Percentiles rank a stretch among this genome's conserved stretches.
Conservation (phyloP, 2,888 invertebrate species). For the Zygaena filipendulae region DNA sequence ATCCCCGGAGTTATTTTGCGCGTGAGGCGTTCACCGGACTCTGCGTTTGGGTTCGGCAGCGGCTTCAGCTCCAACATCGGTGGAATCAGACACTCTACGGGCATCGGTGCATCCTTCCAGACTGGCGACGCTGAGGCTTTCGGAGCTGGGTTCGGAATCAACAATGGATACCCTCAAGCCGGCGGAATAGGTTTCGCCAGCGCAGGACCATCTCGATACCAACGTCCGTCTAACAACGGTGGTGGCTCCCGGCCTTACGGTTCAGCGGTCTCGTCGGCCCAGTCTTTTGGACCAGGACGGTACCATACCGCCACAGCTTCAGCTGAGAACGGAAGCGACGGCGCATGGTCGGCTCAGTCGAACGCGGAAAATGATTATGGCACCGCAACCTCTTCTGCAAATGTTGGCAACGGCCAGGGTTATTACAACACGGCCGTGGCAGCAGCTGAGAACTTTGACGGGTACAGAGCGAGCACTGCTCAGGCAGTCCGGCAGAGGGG, state of each 20-base stretch:
- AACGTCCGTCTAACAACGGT: too few relatives aligned
- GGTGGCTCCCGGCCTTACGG: conserved; percentile 23
- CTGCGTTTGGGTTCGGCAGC: conserved; percentile 49
- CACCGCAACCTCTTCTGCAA: conserved; percentile 29
- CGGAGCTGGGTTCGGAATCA: conserved; percentile 31
- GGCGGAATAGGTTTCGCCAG: conserved; percentile 41
- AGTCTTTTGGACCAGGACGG: conserved; percentile 21
- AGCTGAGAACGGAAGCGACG: conserved; percentile 23
- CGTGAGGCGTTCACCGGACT: conserved; percentile 37
- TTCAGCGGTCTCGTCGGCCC: conserved; percentile 24
- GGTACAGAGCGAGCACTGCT: conserved; percentile 34
- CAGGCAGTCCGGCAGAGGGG: conserved; percentile 36
- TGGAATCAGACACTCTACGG: conserved; percentile 44
- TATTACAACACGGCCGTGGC: conserved; percentile 32
- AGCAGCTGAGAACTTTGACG: conserved; percentile 32
- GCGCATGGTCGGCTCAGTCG: conserved; percentile 30
- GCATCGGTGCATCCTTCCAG: conserved; percentile 40
- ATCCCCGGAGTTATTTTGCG: conserved; percentile 27
- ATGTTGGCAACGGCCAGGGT: conserved; percentile 24
- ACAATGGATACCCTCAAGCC: conserved; percentile 28
- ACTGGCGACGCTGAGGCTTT: conserved; percentile 41
- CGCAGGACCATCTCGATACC: conserved; percentile 28
- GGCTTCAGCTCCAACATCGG: conserved; percentile 53
- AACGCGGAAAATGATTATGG: conserved; percentile 27
- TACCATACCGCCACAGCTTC: conserved; percentile 27